Base-by-base conservation (phyloP, 2,888 invertebrate genomes). In the Chloroclystis v-ata region DNA sequence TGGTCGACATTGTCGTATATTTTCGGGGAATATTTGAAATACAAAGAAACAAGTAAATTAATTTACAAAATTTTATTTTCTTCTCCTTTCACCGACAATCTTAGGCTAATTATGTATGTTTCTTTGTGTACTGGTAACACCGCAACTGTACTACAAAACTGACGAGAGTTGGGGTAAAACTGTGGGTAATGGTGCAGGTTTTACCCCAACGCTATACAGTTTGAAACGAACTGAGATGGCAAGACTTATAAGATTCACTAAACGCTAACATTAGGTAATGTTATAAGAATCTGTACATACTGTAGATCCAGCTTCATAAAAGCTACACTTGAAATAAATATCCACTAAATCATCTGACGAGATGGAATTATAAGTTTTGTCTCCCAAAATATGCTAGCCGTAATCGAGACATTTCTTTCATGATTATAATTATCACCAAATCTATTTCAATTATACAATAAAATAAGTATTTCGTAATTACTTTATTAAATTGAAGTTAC, bases 41-140 rank as follows among this genome's bases (percentile, higher is more conserved):
- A 13, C 7, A 28, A 44, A 52, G 63, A 56, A 84, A 83, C 82
- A 78, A 64, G 74, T 42, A 37, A 44, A 62, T 55, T 83, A 79
- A 78, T 85, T 85, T 85, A 85, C 79, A 87, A 86, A 87, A 84
- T 77, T 79, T 84, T 81, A 81, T 75, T 71, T 78, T 78, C 75
- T 78, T 65, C 78, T 79, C 70, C 78, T 77, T 72, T 75, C 77
- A 74, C 77, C 82, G 68, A 66, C 75, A 76, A 67, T 76, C 79
- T 83, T 86, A 85, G 74, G 72, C 82, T 85, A 83, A 73, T 67
- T 49, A 53, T 53, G 72, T 79, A 78, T 77, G 75, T 74, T 78
- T 82, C 78, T 82, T 82, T 82, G 80, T 81, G 79, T 82, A 85
- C 67, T 86, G 86, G 87, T 87, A 87, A 87, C 87, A 85, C 86